phyloP scores from a whole-genome alignment of 2,888 invertebrate species.

The Trachelus troglodyta region DNA sequence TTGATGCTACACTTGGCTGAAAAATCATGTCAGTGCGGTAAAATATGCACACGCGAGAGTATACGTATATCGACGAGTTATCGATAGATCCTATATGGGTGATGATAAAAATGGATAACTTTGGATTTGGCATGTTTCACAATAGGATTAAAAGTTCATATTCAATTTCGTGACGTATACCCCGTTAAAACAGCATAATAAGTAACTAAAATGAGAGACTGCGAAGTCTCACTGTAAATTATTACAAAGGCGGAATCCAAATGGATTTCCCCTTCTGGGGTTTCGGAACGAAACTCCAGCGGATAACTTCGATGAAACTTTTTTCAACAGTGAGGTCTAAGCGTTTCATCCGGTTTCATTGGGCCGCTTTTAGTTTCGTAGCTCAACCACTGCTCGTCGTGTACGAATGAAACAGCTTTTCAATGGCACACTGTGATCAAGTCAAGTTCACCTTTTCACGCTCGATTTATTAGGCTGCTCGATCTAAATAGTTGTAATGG shows the following conservation, averaged over 20 bases:
- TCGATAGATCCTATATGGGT: neutral
- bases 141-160: neutral
- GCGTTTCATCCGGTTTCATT: neutral
- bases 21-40: slow-evolving; percentile 34
- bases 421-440: neutral
- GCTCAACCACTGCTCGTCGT: neutral
- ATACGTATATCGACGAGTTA: neutral
- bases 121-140: neutral
- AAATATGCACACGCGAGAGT: slow-evolving; percentile 21
- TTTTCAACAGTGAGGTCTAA: neutral
- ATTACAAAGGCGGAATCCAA: neutral
- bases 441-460: slow-evolving; percentile 3
- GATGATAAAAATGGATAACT: neutral
- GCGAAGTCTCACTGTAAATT: neutral
- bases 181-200: neutral
- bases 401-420: neutral
- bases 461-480: neutral
- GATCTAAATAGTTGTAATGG: neutral
- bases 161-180: neutral
- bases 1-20: slow-evolving; percentile 38
- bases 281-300: neutral
- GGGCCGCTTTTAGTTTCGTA: neutral
- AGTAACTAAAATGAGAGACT: neutral
- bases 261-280: neutral
- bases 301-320: neutral